These are phyloP conservation scores for Trichomalopsis sarcophagae DNA, from an alignment of 1,140 invertebrate genomes.

Conservation along the genomic window DNA sequence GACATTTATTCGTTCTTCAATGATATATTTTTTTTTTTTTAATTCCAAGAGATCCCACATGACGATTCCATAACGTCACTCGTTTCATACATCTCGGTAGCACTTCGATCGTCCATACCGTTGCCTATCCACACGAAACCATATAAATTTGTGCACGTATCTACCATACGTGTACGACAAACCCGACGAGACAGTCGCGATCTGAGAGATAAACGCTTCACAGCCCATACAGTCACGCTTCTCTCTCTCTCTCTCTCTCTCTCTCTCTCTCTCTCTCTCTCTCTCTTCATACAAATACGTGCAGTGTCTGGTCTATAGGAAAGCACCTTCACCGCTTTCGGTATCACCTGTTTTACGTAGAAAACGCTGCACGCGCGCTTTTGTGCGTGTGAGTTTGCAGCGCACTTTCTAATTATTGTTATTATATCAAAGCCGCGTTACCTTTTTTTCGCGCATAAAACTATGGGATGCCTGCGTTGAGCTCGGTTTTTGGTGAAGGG, in stretches of 20 bases:
- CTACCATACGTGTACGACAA: not conserved
- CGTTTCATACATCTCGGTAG: not conserved
- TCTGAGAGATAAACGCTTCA: not conserved
- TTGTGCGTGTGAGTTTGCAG: not conserved
- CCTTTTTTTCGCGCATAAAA: not conserved
- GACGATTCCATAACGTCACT: not conserved
- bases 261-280: not conserved
- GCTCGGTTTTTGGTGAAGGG: not conserved
- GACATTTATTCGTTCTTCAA: no score
- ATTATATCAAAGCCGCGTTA: not conserved
- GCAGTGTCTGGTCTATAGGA: not conserved
- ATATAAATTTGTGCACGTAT: not conserved
- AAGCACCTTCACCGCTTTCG: not conserved
- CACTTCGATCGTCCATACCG: not conserved
- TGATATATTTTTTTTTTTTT: no score
- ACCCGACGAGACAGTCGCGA: not conserved
- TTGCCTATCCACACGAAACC: not conserved
- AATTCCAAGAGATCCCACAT: not conserved
- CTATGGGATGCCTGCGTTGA: not conserved
- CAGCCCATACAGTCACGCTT: not conserved
- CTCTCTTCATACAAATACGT: not conserved
- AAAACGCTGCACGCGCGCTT: not conserved
- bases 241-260: not conserved
- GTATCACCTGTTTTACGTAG: conserved; percentile 19
- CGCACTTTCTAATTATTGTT: conserved; percentile 45